These are phyloP conservation scores for Ophiodon elongatus DNA, from an alignment of 2,113 vertebrate genomes.

Conservation along the genomic window DNA sequence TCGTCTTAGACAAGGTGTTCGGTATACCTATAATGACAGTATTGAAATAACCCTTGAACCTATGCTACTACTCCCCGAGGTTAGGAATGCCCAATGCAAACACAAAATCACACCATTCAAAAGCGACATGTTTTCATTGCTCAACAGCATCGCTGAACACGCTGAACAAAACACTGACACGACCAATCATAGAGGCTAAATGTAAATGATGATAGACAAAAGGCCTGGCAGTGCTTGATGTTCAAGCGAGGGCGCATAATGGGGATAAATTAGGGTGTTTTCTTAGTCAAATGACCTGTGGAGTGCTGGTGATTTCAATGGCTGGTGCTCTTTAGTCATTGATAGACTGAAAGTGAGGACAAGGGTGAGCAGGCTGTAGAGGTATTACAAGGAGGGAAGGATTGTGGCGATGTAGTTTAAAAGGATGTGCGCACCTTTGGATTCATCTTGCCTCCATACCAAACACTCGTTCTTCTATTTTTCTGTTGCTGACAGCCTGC, in stretches of 20 bases:
- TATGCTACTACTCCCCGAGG: constrained; percentile 9
- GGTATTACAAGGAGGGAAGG: constrained; percentile 39
- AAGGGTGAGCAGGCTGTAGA: constrained; percentile 60
- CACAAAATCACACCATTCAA: constrained; percentile 61
- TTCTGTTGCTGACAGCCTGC: constrained; percentile 44
- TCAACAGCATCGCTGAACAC: constrained; percentile 23
- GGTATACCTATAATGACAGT: constrained; percentile 28
- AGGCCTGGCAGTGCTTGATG: constrained; percentile 47
- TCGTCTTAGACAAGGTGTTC: constrained; percentile 32
- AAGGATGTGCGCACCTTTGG: constrained; percentile 40
- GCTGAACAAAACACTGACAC: constrained; percentile 55
- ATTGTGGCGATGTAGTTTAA: constrained; percentile 23
- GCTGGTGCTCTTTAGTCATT: constrained; percentile 58
- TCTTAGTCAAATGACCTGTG: constrained; percentile 69
- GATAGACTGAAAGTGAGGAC: constrained; percentile 74
- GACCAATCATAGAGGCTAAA: constrained; percentile 55
- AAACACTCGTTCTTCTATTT: neutral
- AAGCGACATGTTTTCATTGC: constrained; percentile 43
- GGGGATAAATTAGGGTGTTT: constrained; percentile 75
- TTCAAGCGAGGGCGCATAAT: constrained; percentile 63
- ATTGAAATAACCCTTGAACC: constrained; percentile 60
- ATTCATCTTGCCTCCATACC: constrained; percentile 13
- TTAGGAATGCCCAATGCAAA: constrained; percentile 63
- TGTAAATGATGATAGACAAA: constrained; percentile 67
- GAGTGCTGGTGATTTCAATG: constrained; percentile 61